phyloP scores from a whole-genome alignment of 2,888 invertebrate genomes.

The Pseudococcus longispinus region DNA sequence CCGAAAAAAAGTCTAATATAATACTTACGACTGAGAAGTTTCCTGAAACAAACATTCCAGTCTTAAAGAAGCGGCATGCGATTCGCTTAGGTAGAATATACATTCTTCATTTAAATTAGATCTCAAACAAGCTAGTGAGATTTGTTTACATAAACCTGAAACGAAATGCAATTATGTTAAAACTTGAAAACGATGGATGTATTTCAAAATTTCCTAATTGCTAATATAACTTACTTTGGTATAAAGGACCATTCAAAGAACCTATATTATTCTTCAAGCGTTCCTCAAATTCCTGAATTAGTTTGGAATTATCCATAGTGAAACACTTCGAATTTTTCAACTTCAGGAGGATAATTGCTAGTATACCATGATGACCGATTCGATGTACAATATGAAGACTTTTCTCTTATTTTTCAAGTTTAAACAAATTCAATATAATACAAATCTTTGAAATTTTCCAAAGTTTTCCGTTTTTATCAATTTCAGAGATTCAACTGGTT shows the following conservation, averaged over 20 bases:
- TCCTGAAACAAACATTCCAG: neutral
- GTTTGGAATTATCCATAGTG: neutral
- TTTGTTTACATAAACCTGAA: slow-evolving; percentile 47
- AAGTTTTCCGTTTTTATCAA: neutral
- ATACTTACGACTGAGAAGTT: neutral
- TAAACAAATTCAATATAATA: neutral
- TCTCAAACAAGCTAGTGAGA: neutral
- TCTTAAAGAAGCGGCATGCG: slow-evolving; percentile 50
- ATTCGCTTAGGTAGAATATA: slow-evolving; percentile 56
- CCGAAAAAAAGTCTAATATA: neutral
- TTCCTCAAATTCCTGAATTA: slow-evolving; percentile 7
- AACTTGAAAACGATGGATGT: neutral
- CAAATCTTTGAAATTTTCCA: neutral
- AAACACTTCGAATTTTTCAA: neutral
- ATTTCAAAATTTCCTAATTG: neutral
- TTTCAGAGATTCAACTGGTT: neutral
- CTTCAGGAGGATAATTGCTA: neutral
- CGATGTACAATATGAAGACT: too few relatives aligned
- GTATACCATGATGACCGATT: too few relatives aligned
- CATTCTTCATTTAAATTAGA: neutral
- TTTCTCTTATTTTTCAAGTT: neutral
- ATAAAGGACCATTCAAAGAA: neutral
- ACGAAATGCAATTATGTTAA: neutral
- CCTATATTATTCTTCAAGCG: neutral
- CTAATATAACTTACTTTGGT: slow-evolving; percentile 17